Evolutionary conservation across 1,140 invertebrate species (phyloP).

Genomic region (Phthorimaea operculella): DNA sequence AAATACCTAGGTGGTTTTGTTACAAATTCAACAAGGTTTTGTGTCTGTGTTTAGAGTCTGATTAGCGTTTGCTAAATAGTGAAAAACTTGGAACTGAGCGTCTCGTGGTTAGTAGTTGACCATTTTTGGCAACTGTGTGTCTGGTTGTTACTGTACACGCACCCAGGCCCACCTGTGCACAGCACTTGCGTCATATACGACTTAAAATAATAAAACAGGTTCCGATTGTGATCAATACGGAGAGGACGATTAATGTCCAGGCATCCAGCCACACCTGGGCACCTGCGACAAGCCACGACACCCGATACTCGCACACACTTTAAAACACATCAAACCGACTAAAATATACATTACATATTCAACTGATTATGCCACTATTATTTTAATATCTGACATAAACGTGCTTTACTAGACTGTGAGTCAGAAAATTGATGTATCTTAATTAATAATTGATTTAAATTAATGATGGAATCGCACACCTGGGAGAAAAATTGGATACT

Average conservation of each 20-base stretch:
- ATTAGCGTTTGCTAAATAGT: too few relatives aligned
- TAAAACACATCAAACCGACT: constrained; percentile 16
- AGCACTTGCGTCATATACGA: constrained; percentile 65
- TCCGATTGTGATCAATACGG: constrained; percentile 64
- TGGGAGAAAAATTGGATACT: too few relatives aligned
- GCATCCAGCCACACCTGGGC: constrained; percentile 52
- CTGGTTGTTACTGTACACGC: constrained; percentile 40
- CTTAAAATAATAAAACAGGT: constrained; percentile 67
- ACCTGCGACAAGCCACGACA: constrained; percentile 46
- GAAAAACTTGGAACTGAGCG: too few relatives aligned
- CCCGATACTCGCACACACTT: constrained; percentile 40
- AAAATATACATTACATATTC: constrained; percentile 22
- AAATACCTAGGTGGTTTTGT: too few relatives aligned
- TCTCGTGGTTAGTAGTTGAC: too few relatives aligned
- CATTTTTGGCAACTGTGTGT: constrained; percentile 34
- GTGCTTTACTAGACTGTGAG: too few relatives aligned
- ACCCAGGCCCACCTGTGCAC: constrained; percentile 40
- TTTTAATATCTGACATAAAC: constrained; percentile 18
- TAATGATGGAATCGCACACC: too few relatives aligned
- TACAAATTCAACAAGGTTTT: too few relatives aligned
- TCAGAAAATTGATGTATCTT: too few relatives aligned
- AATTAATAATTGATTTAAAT: too few relatives aligned
- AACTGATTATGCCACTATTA: constrained; percentile 7
- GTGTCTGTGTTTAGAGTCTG: too few relatives aligned
- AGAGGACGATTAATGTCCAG: constrained; percentile 51